Conservation (phyloP, 2,113 vertebrate genomes). For the Sterrhoptilus dennistouni region DNA sequence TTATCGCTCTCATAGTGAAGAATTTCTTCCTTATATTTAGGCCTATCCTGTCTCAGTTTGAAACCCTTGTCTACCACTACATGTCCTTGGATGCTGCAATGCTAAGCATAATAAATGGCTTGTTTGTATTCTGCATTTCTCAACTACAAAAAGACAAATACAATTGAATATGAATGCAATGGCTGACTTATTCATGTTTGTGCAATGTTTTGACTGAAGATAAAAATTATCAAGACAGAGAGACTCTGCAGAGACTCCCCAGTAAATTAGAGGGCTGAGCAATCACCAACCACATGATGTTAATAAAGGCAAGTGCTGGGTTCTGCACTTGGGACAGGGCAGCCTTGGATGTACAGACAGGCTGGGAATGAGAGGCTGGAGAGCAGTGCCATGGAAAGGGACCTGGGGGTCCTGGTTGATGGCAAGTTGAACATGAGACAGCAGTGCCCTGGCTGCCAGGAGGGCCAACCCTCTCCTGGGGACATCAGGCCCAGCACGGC, state of each 20-base stretch:
- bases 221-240: not conserved
- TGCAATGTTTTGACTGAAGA: not conserved
- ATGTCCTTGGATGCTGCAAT: not conserved
- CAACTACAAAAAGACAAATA: not conserved
- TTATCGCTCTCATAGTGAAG: not conserved
- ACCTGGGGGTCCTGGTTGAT: rapidly evolving
- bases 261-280: not conserved
- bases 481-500: rapidly evolving
- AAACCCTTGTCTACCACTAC: not conserved
- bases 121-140: not conserved
- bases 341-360: rapidly evolving
- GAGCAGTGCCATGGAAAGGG: not conserved
- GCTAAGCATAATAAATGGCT: not conserved
- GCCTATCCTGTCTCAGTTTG: not conserved
- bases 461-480: not conserved
- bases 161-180: not conserved
- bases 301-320: not conserved
- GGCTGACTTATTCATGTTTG: not conserved
- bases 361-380: not conserved
- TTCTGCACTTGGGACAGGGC: not conserved
- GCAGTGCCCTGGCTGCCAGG: not conserved
- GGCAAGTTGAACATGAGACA: rapidly evolving
- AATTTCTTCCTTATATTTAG: not conserved
- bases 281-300: not conserved
- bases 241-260: not conserved